These are phyloP conservation scores for Dolichomitus sp. DNA, from an alignment of 2,888 invertebrate species.

Conservation along the genomic window DNA sequence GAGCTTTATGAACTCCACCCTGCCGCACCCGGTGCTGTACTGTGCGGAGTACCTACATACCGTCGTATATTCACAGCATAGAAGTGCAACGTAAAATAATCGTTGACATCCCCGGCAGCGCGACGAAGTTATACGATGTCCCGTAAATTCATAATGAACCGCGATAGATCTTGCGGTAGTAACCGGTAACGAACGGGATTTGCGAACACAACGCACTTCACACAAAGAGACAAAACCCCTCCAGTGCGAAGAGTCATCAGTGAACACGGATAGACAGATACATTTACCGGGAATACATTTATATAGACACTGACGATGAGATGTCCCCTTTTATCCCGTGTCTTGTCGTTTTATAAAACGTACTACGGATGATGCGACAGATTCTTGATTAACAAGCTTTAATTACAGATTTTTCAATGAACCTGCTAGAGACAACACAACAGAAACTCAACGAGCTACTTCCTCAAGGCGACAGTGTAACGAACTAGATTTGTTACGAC, in stretches of 20 bases:
- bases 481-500: conserved; percentile 44
- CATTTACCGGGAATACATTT: conserved; percentile 34
- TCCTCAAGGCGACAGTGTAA: conserved; percentile 32
- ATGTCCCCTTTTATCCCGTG: not conserved
- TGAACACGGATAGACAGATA: conserved; percentile 37
- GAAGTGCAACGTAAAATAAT: conserved; percentile 62
- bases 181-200: conserved; percentile 79
- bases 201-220: conserved; percentile 55
- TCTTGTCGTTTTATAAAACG: not conserved
- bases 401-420: conserved; percentile 33
- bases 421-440: conserved; percentile 17
- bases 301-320: conserved; percentile 18
- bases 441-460: conserved; percentile 30
- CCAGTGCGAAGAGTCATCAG: conserved; percentile 11
- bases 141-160: conserved; percentile 75
- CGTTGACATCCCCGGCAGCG: conserved; percentile 61
- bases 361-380: conserved; percentile 19
- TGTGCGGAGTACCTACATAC: not conserved
- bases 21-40: conserved; percentile 28
- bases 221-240: conserved; percentile 22
- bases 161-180: conserved; percentile 76
- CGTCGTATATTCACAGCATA: conserved; percentile 20
- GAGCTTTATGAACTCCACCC: conserved; percentile 50
- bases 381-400: conserved; percentile 35
- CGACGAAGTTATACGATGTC: conserved; percentile 68